phyloP scores from a whole-genome alignment of 2,888 invertebrate species.

The Eupeodes luniger region DNA sequence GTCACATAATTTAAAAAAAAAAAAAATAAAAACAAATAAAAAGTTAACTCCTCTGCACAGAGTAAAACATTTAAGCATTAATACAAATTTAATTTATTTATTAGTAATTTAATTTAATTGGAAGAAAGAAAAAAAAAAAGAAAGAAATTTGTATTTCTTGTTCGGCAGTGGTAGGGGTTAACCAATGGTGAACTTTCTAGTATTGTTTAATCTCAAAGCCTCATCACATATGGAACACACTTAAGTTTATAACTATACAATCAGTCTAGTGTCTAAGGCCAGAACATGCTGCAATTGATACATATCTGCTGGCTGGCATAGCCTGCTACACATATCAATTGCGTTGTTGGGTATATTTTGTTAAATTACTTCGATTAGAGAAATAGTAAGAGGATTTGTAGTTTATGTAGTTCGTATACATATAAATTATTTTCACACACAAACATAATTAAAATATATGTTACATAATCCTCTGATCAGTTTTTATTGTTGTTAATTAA shows the following conservation, averaged over 20 bases:
- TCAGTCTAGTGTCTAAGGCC: slow-evolving; percentile 72
- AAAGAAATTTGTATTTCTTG: slow-evolving; percentile 27
- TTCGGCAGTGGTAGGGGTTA: slow-evolving; percentile 71
- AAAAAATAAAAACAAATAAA: slow-evolving; percentile 14
- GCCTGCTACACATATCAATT: slow-evolving; percentile 68
- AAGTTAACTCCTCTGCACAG: slow-evolving; percentile 28
- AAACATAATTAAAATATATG: slow-evolving; percentile 40
- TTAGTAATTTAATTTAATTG: slow-evolving; percentile 47
- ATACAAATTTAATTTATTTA: slow-evolving; percentile 41
- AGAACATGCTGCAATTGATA: slow-evolving; percentile 75
- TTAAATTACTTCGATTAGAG: slow-evolving; percentile 65
- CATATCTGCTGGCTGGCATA: slow-evolving; percentile 39
- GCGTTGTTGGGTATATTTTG: slow-evolving; percentile 59
- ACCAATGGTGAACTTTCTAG: slow-evolving; percentile 20
- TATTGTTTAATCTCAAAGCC: slow-evolving; percentile 48
- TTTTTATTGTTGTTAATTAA: slow-evolving; percentile 63
- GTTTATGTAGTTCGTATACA: slow-evolving; percentile 37
- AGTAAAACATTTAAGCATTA: slow-evolving; percentile 53
- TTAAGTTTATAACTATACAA: slow-evolving; percentile 56
- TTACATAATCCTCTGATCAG: slow-evolving; percentile 49
- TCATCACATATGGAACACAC: slow-evolving; percentile 54
- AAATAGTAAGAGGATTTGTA: slow-evolving; percentile 54
- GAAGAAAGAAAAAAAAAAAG: slow-evolving; percentile 11
- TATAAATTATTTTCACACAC: slow-evolving; percentile 65
- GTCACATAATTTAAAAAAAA: slow-evolving; percentile 4